phyloP scores from a whole-genome alignment of 2,797 vertebrate genomes.

The Oryzias dopingdopingensis region DNA sequence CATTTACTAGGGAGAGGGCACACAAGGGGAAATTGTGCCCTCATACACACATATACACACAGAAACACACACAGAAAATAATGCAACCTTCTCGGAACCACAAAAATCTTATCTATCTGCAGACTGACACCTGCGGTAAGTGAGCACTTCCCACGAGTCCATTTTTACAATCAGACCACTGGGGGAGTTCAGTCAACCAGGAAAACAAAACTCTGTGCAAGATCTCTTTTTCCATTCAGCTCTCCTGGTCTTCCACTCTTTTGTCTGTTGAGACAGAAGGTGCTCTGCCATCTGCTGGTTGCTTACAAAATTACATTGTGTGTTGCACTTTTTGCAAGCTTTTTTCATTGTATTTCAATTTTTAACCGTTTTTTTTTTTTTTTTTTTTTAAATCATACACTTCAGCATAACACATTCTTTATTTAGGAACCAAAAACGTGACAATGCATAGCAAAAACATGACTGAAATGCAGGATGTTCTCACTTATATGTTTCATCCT shows the following conservation, averaged over 20 bases:
- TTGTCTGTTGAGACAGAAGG: conserved; percentile 54
- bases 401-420: too few relatives aligned
- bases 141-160: conserved; percentile 71
- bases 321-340: neutral
- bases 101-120: conserved; percentile 76
- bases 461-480: conserved; percentile 3
- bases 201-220: conserved; percentile 67
- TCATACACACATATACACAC: conserved; percentile 17
- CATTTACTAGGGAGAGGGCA: conserved; percentile 50
- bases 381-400: neutral
- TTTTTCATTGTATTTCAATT: neutral
- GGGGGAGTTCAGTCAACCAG: conserved; percentile 73
- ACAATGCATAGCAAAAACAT: conserved; percentile 12
- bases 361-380: neutral
- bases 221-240: conserved; percentile 40
- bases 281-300: conserved; percentile 74
- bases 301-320: conserved; percentile 37
- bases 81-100: conserved; percentile 59
- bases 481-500: neutral
- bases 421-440: neutral
- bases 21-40: conserved; percentile 26
- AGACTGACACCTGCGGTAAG: conserved; percentile 72
- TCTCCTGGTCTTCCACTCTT: conserved; percentile 18
- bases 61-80: conserved; percentile 34
- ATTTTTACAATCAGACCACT: conserved; percentile 69